Percentiles rank a stretch among this genome's conserved stretches.
phyloP scores from a whole-genome alignment of 92 coral and sea anemone species.

The Bergia puertoricense region DNA sequence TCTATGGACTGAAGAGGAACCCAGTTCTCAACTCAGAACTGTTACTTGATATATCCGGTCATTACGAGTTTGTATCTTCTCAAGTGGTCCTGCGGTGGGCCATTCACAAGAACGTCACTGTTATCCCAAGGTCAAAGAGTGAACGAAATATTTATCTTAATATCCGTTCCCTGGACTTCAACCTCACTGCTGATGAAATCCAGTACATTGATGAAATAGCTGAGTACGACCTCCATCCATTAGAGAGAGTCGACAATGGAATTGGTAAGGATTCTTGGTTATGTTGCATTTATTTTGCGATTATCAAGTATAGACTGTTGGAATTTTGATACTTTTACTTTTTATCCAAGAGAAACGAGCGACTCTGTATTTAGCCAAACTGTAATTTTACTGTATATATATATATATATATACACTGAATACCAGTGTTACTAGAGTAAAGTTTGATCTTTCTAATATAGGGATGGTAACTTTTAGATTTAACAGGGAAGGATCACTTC shows the following conservation, averaged over 20 bases:
- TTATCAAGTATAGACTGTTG: neutral
- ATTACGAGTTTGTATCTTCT: constrained; percentile 87
- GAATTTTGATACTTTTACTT: neutral
- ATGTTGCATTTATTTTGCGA: neutral
- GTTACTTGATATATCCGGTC: constrained; percentile 78
- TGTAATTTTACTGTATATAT: too few species aligned
- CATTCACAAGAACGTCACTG: constrained; percentile 89
- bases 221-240: constrained; percentile 80
- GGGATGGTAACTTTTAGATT: too few species aligned
- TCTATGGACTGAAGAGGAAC: constrained; percentile 83
- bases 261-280: constrained; percentile 46
- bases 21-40: constrained; percentile 78
- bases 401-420: too few species aligned
- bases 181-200: constrained; percentile 77
- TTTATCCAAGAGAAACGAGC: neutral
- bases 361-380: too few species aligned
- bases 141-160: constrained; percentile 87
- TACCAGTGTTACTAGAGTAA: too few species aligned
- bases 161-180: constrained; percentile 79
- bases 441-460: too few species aligned
- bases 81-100: constrained; percentile 95
- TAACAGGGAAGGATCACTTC: too few species aligned
- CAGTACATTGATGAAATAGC: constrained; percentile 68
- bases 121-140: constrained; percentile 89
- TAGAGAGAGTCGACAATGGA: constrained; percentile 68